phyloP scores from a whole-genome alignment of 2,888 invertebrate genomes.

The Pachydiplax longipennis region DNA sequence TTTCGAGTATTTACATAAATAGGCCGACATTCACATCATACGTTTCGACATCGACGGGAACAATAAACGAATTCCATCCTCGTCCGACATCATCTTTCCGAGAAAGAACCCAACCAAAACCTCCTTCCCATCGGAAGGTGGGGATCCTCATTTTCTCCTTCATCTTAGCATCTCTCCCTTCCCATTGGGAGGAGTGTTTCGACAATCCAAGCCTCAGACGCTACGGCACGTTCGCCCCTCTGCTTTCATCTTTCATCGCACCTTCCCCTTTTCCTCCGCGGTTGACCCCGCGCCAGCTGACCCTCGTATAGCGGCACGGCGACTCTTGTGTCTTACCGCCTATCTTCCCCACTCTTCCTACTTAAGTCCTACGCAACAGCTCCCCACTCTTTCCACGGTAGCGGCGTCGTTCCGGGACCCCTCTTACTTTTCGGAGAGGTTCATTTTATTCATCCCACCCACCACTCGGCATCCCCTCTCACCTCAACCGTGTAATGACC shows the following conservation, averaged over 20 bases:
- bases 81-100: neutral
- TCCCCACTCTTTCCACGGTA: neutral
- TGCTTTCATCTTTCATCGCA: neutral
- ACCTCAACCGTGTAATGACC: neutral
- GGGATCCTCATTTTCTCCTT: neutral
- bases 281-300: slow-evolving; percentile 25
- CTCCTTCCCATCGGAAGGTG: slow-evolving; percentile 24
- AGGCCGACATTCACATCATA: too few species aligned
- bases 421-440: neutral
- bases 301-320: slow-evolving; percentile 34
- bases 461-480: neutral
- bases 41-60: too few species aligned
- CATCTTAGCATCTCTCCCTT: neutral
- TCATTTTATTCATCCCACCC: neutral
- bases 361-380: neutral
- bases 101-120: slow-evolving; percentile 10
- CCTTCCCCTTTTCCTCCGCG: neutral
- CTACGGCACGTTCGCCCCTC: neutral
- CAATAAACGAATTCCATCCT: neutral
- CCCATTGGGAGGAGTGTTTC: neutral
- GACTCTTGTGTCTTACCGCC: slow-evolving; percentile 43
- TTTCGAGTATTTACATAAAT: too few species aligned
- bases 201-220: neutral
- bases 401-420: neutral
- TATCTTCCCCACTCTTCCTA: neutral